phyloP scores from a whole-genome alignment of 2,797 vertebrate genomes.

The Sebastes steindachneri region DNA sequence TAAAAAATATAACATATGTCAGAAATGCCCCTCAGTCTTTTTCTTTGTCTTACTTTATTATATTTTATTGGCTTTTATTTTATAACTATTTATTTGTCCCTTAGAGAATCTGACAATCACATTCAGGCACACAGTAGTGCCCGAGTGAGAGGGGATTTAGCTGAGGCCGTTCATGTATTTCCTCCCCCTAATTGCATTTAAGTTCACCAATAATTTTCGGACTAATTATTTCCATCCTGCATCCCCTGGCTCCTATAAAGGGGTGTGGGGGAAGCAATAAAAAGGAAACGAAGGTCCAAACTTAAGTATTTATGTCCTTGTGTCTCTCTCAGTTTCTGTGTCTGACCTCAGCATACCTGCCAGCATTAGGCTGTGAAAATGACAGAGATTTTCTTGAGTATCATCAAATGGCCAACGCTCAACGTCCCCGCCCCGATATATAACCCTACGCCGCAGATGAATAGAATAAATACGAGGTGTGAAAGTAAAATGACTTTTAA shows the following conservation, averaged over 20 bases:
- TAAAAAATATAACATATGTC: neutral
- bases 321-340: neutral
- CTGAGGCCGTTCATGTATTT: slow-evolving; percentile 1
- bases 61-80: neutral
- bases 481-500: neutral
- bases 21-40: neutral
- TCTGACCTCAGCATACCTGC: neutral
- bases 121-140: neutral
- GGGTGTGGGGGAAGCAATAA: neutral
- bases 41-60: neutral
- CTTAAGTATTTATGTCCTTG: slow-evolving; percentile 12
- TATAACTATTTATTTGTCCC: neutral
- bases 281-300: slow-evolving; percentile 2
- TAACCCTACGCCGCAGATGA: neutral
- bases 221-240: slow-evolving; percentile 34
- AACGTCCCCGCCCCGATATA: neutral
- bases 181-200: slow-evolving; percentile 40
- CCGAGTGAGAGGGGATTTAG: neutral
- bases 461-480: neutral
- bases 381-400: neutral
- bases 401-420: neutral
- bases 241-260: slow-evolving; percentile 14
- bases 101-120: neutral
- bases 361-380: neutral
- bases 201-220: slow-evolving; percentile 22